These are phyloP conservation scores for Calyptomena viridis DNA, from an alignment of 2,113 vertebrate genomes.

Conservation along the genomic window DNA sequence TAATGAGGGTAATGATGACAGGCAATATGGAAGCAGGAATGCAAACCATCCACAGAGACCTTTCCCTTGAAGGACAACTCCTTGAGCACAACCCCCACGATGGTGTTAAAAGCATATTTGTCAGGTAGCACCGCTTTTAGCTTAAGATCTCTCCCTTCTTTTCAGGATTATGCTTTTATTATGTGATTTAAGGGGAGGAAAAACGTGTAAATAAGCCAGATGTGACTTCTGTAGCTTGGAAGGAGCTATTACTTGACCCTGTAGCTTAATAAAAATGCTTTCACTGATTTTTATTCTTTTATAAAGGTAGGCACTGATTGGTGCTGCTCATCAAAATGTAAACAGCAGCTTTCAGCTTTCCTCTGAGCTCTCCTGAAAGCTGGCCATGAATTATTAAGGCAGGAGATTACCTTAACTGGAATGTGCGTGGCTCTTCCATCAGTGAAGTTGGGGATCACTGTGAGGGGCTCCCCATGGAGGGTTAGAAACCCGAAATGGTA, in stretches of 20 bases:
- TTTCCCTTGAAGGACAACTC: not conserved
- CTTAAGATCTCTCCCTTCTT: not conserved
- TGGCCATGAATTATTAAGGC: slow-evolving; percentile 42
- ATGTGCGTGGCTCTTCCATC: not conserved
- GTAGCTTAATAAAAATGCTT: not conserved
- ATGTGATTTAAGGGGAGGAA: not conserved
- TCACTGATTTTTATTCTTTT: not conserved
- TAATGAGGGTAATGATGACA: not conserved
- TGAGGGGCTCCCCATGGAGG: not conserved
- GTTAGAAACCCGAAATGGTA: not conserved
- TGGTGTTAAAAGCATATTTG: not conserved
- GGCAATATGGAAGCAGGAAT: not conserved
- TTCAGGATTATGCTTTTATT: not conserved
- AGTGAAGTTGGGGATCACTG: not conserved
- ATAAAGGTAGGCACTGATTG: not conserved
- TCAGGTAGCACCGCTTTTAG: not conserved
- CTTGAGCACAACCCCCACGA: not conserved
- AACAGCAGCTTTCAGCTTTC: not conserved
- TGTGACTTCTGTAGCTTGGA: not conserved
- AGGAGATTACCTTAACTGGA: slow-evolving; percentile 29
- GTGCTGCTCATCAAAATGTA: not conserved
- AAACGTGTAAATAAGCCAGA: not conserved
- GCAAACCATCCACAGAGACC: not conserved
- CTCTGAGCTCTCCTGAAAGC: slow-evolving; percentile 3
- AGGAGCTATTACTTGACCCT: not conserved